Conservation (phyloP, 2,888 invertebrate species). For the Parelbella ahira region DNA sequence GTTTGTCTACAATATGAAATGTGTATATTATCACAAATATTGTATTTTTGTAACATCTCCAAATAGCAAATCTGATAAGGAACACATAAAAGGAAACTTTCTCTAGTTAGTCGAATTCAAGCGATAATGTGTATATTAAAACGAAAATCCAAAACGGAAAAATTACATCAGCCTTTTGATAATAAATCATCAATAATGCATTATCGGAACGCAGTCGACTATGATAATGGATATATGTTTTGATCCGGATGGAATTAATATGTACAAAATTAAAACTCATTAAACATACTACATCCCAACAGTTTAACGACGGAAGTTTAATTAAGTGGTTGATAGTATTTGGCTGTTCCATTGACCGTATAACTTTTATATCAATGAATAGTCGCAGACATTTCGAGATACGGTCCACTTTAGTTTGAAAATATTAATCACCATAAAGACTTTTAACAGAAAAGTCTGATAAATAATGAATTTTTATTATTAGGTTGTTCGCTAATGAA, state of each 20-base stretch:
- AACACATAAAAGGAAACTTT: no score
- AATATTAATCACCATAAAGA: slow-evolving; percentile 7
- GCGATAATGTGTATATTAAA: no score
- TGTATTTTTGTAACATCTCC: no score
- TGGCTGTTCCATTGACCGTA: slow-evolving; percentile 5
- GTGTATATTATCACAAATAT: no score
- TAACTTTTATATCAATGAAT: slow-evolving; percentile 16
- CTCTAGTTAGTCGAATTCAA: no score
- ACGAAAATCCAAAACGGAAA: no score
- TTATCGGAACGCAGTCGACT: neutral
- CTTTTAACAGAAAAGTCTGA: no score
- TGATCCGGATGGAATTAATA: neutral
- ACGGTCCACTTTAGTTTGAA: neutral
- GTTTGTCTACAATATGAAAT: no score
- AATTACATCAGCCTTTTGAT: no score
- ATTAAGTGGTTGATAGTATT: slow-evolving; percentile 13
- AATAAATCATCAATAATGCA: neutral
- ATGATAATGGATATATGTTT: slow-evolving; percentile 9
- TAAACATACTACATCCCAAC: slow-evolving; percentile 13
- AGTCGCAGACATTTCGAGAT: slow-evolving; percentile 7
- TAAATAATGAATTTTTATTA: no score
- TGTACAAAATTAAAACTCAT: slow-evolving; percentile 10
- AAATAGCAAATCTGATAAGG: no score
- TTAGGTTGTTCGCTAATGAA: no score
- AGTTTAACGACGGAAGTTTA: slow-evolving; percentile 14